Percentiles rank a stretch among this genome's conserved stretches.
These are phyloP conservation scores for Aptenodytes patagonicus DNA, from an alignment of 2,113 vertebrate species.

Conservation along the genomic window DNA sequence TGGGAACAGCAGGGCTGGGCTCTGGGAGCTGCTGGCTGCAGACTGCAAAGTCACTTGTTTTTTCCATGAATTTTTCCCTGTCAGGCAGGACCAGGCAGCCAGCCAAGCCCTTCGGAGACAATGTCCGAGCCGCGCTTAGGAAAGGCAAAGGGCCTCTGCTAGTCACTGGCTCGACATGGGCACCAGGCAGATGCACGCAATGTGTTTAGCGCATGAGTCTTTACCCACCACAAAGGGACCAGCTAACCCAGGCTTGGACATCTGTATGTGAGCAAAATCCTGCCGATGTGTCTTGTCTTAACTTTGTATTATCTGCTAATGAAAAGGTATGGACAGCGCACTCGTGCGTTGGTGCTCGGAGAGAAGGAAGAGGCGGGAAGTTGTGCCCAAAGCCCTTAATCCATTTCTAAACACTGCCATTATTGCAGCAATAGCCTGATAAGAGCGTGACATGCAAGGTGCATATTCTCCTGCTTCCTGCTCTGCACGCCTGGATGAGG, in stretches of 20 bases:
- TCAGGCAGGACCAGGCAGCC: not conserved
- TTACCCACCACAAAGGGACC: not conserved
- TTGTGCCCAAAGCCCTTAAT: not conserved
- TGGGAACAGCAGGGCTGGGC: not conserved
- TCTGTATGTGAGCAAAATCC: not conserved
- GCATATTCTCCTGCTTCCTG: not conserved
- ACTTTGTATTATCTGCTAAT: not conserved
- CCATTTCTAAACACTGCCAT: not conserved
- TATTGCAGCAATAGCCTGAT: not conserved
- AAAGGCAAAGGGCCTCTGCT: not conserved
- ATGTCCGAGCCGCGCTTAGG: fast-evolving
- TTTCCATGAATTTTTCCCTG: not conserved
- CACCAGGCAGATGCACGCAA: not conserved
- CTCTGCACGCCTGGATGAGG: not conserved
- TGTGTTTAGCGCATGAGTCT: not conserved
- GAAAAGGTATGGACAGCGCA: not conserved
- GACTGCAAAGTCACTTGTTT: fast-evolving
- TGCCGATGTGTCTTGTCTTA: fast-evolving
- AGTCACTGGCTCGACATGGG: fast-evolving
- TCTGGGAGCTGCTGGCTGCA: not conserved
- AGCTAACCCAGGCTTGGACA: not conserved
- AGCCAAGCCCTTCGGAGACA: not conserved
- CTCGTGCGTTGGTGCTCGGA: fast-evolving
- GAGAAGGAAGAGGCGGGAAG: not conserved
- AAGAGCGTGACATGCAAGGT: fast-evolving